Conservation (phyloP, 2,888 invertebrate genomes). For the Cheilosia grossa region DNA sequence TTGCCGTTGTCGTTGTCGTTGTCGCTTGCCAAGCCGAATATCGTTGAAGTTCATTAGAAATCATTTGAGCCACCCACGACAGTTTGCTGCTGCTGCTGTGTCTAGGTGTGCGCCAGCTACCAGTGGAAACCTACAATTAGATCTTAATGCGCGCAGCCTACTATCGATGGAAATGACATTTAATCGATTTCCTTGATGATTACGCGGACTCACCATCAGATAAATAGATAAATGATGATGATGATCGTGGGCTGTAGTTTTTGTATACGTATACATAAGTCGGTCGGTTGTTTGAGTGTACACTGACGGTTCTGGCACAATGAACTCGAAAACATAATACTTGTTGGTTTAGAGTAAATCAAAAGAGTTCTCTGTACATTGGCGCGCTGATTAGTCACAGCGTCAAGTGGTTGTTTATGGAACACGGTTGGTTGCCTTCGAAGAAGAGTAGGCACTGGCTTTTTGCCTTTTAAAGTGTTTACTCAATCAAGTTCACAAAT, state of each 20-base stretch:
- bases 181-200: constrained; percentile 71
- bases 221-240: constrained; percentile 34
- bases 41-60: constrained; percentile 64
- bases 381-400: constrained; percentile 53
- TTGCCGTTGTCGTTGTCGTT: constrained; percentile 11
- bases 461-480: constrained; percentile 11
- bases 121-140: constrained; percentile 46
- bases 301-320: constrained; percentile 43
- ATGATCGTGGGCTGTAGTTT: constrained; percentile 25
- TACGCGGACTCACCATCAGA: constrained; percentile 52
- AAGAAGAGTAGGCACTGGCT: constrained; percentile 5
- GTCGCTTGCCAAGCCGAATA: constrained; percentile 41
- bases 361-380: constrained; percentile 20
- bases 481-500: constrained; percentile 35
- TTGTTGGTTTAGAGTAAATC: constrained; percentile 43
- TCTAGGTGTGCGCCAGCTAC: constrained; percentile 46
- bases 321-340: constrained; percentile 46
- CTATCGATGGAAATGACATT: constrained; percentile 68
- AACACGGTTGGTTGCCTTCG: constrained; percentile 27
- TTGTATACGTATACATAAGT: neutral
- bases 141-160: constrained; percentile 51
- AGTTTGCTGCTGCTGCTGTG: constrained; percentile 14
- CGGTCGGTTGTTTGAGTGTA: neutral
- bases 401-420: constrained; percentile 31
- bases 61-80: constrained; percentile 68